phyloP scores from a whole-genome alignment of 2,888 invertebrate species.

The Ecdyonurus torrentis region DNA sequence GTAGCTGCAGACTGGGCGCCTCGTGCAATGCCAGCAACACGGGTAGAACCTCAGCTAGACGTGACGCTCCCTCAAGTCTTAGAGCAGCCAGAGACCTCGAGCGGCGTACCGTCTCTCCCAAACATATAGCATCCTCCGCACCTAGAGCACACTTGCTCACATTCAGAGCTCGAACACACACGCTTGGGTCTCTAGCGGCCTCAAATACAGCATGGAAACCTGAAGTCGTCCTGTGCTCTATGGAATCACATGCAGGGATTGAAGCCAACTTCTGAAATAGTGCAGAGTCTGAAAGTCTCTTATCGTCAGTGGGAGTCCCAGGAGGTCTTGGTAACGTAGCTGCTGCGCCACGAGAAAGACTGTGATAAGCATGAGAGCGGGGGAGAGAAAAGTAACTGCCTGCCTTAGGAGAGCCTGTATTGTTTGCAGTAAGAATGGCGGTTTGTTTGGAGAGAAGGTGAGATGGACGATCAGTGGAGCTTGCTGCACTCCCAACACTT shows the following conservation, averaged over 20 bases:
- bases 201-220: constrained; percentile 31
- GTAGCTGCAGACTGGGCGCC: constrained; percentile 30
- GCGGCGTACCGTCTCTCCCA: constrained; percentile 28
- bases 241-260: constrained; percentile 28
- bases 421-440: not conserved
- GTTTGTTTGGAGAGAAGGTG: not conserved
- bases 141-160: constrained; percentile 36
- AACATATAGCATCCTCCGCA: constrained; percentile 35
- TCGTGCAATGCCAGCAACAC: constrained; percentile 35
- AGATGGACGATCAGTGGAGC: constrained; percentile 7
- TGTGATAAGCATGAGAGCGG: constrained; percentile 28
- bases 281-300: constrained; percentile 35
- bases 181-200: constrained; percentile 29
- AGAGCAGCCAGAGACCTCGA: constrained; percentile 34
- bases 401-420: constrained; percentile 11
- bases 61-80: constrained; percentile 34
- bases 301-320: constrained; percentile 21
- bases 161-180: constrained; percentile 34
- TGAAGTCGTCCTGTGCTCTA: constrained; percentile 22
- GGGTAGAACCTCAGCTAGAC: constrained; percentile 36
- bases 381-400: constrained; percentile 31
- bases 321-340: constrained; percentile 30
- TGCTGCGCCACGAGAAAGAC: constrained; percentile 26
- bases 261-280: constrained; percentile 33
- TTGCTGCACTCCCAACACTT: constrained; percentile 26